phyloP scores from a whole-genome alignment of 2,888 invertebrate genomes.

The Didymodactylos carnosus region DNA sequence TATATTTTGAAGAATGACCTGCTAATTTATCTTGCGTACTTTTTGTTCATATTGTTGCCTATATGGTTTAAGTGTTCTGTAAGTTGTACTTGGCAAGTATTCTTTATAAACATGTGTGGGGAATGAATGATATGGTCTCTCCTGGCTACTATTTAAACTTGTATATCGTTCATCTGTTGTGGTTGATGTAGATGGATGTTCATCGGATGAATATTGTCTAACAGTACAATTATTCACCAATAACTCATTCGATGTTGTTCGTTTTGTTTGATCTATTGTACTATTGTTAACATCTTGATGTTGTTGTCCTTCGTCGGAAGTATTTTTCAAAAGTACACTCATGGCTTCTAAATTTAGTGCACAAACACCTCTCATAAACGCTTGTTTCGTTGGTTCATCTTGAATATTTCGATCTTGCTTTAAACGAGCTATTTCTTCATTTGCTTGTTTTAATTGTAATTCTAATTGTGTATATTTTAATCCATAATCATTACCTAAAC shows the following conservation, averaged over 20 bases:
- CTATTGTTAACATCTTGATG: background rate
- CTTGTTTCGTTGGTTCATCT: constrained; percentile 32
- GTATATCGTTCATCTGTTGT: too few species aligned
- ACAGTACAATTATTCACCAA: background rate
- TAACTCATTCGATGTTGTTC: background rate
- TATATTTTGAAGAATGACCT: too few species aligned
- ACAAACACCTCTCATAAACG: constrained; percentile 35
- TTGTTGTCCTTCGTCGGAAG: background rate
- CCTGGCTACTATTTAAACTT: too few species aligned
- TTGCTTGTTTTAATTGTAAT: background rate
- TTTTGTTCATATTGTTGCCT: background rate
- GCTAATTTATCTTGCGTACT: too few species aligned
- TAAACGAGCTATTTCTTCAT: constrained; percentile 6
- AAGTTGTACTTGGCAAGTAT: background rate
- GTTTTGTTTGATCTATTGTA: too few species aligned
- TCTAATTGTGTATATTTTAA: constrained; percentile 12
- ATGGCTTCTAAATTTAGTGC: constrained; percentile 33
- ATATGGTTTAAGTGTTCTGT: background rate
- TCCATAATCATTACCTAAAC: constrained; percentile 26
- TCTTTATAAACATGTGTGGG: background rate
- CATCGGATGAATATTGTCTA: background rate
- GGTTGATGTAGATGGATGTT: background rate
- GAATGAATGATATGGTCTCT: background rate
- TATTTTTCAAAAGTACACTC: constrained; percentile 23
- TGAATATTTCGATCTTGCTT: constrained; percentile 6